phyloP scores from a whole-genome alignment of 2,888 invertebrate species.

The Iselma pallidipennis region DNA sequence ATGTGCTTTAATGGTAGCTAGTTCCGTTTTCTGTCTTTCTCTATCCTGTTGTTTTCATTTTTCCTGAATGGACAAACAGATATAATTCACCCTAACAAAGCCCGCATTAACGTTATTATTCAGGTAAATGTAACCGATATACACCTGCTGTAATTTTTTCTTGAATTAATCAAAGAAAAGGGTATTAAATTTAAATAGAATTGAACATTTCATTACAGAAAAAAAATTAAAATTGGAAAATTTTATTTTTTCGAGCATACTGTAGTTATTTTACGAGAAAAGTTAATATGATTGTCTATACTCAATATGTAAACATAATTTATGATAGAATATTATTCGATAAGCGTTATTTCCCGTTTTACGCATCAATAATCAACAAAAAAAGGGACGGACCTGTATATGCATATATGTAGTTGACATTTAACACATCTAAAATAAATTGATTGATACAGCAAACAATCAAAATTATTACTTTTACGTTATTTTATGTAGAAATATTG shows the following conservation, averaged over 20 bases:
- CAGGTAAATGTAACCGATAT: constrained; percentile 3
- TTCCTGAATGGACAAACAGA: neutral
- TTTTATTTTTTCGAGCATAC: too few relatives aligned
- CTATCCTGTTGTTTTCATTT: constrained; percentile 1
- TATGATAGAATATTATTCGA: constrained; percentile 10
- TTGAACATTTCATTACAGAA: neutral
- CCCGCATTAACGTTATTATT: neutral
- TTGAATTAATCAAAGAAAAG: neutral
- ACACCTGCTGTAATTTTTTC: neutral
- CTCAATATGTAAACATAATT: constrained; percentile 9
- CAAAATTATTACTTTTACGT: constrained; percentile 5
- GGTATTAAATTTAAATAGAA: neutral
- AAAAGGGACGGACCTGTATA: constrained; percentile 1
- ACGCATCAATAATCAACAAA: constrained; percentile 16
- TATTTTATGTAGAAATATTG: neutral
- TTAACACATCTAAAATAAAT: constrained; percentile 13
- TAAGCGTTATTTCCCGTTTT: constrained; percentile 13
- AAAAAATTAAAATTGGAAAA: too few relatives aligned
- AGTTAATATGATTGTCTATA: too few relatives aligned
- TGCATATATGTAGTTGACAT: too few relatives aligned
- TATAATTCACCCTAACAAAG: neutral
- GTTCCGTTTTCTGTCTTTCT: neutral
- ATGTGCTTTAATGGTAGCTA: neutral
- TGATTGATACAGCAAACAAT: constrained; percentile 21
- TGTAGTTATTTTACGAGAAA: neutral